Evolutionary conservation across 2,113 vertebrate genomes (phyloP), one percentile per base, ranked within the genome.

Genomic region (Calonectris borealis): DNA sequence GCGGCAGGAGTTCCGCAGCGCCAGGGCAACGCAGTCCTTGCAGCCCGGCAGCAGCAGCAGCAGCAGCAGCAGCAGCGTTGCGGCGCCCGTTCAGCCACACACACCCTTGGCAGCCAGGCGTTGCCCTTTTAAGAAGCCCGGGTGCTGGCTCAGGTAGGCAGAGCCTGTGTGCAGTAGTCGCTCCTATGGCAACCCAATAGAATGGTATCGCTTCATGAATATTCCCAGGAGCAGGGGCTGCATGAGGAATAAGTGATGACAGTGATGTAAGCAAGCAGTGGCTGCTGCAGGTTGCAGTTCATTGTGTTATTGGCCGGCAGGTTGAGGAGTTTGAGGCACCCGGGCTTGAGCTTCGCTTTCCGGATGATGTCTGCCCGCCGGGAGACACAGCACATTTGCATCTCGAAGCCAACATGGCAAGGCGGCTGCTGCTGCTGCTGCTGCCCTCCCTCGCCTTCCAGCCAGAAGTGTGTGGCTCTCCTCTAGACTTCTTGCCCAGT

Each of bases 181-280:
- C 99, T 99, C 98, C 99, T 99, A 99, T 99, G 99, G 99, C 99
- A 99, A 99, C 99, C 98, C 98, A 98, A 98, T 98, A 98, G 98
- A 96, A 99, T 98, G 98, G 98, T 96, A 96, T 96, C 91, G 97
- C 98, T 98, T 98, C 98, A 98, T 99, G 99, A 99, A 99, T 99
- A 99, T 99, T 99, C 98, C 98, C 98, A 98, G 97, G 97, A 96
- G 98, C 98, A 96, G 98, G 98, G 98, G 98, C 98, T 98, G 98
- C 98, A 97, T 97, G 98, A 98, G 98, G 98, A 98, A 98, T 98
- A 98, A 97, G 98, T 98, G 99, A 99, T 98, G 99, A 97, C 98
- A 98, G 98, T 98, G 98, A 98, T 98, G 98, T 98, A 96, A 98
- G 97, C 97, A 96, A 82, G 96, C 97, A 13, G 95, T 85, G 97